Conservation (phyloP, 2,113 vertebrate genomes). For the Orcinus orca region DNA sequence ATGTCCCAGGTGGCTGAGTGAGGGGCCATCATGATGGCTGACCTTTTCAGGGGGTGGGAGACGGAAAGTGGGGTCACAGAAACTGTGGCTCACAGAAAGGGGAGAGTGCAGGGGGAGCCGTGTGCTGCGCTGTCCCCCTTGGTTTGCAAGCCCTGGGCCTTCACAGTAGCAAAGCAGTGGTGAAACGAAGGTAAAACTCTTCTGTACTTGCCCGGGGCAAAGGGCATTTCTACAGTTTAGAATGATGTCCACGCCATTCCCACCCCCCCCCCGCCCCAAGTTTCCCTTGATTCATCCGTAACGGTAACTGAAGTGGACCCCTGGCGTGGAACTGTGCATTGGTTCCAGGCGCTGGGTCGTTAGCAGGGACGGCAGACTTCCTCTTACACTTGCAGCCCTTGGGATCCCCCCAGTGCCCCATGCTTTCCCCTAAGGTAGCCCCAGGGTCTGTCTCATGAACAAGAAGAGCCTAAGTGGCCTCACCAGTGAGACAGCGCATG, state of each 20-base stretch:
- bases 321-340: fast-evolving
- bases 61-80: not conserved
- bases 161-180: not conserved
- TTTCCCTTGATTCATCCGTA: not conserved
- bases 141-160: not conserved
- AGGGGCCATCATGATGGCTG: not conserved
- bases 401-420: not conserved
- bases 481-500: fast-evolving
- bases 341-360: too few relatives aligned
- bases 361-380: not conserved
- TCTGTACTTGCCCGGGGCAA: not conserved
- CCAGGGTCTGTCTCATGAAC: not conserved
- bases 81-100: not conserved
- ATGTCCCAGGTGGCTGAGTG: not conserved
- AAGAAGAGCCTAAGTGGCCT: not conserved
- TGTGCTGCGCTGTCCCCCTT: not conserved
- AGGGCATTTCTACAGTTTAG: not conserved
- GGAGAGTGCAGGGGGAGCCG: fast-evolving
- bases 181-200: not conserved
- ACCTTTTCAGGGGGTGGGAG: not conserved
- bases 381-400: not conserved
- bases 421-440: not conserved
- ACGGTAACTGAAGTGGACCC: not conserved
- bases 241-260: not conserved
- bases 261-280: not conserved